These are phyloP conservation scores for Smutsia temminckii DNA, from an alignment of 2,797 vertebrate species.

Conservation along the genomic window DNA sequence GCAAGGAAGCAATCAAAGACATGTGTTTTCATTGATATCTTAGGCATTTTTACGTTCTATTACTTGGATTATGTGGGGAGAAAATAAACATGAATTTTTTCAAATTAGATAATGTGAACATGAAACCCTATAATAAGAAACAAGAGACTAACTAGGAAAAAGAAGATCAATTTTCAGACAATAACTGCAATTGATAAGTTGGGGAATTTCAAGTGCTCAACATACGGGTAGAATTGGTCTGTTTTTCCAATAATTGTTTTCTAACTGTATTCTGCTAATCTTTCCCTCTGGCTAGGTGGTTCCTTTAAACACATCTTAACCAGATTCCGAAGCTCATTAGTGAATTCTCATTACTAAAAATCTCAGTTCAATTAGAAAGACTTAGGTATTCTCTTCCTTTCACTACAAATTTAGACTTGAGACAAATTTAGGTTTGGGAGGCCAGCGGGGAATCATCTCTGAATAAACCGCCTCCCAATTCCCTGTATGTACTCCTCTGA, in stretches of 20 bases:
- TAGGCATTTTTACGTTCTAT: neutral
- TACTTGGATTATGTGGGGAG: neutral
- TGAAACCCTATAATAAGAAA: neutral
- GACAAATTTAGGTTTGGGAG: neutral
- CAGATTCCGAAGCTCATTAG: neutral
- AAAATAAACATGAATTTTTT: slow-evolving; percentile 18
- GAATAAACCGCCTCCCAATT: neutral
- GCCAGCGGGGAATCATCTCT: neutral
- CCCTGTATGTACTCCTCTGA: neutral
- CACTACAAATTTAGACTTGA: neutral
- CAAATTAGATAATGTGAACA: neutral
- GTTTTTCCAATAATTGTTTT: neutral
- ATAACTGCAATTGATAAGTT: neutral
- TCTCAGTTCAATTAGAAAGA: neutral
- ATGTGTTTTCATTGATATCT: neutral
- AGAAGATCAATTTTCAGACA: neutral
- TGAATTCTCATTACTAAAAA: neutral
- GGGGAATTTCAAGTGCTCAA: neutral
- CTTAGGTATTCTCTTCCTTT: neutral
- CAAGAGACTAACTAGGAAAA: neutral
- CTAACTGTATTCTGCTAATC: neutral
- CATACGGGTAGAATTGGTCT: neutral
- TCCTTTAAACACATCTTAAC: neutral
- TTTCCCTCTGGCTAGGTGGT: neutral
- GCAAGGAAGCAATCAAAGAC: neutral